Base-by-base conservation (phyloP, 2,113 vertebrate genomes). In the Oryzias curvinotus region DNA sequence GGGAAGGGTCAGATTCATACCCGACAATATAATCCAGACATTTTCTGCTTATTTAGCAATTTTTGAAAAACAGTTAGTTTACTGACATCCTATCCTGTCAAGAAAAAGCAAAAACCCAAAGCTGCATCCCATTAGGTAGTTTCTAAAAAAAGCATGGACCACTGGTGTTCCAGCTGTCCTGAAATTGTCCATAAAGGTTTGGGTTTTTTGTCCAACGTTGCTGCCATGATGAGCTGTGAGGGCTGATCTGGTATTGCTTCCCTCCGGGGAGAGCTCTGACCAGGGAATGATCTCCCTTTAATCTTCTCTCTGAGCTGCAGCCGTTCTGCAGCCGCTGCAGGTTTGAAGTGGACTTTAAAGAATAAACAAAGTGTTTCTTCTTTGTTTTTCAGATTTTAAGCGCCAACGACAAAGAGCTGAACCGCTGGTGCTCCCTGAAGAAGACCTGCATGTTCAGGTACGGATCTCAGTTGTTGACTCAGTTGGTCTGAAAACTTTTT, bases 391-490 rank as follows among this genome's bases (percentile, higher is more conserved):
- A 97, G 95, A 91, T 97, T 79, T 82, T 97, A 13, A 70, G 54
- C 0, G 93, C 95, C 0, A 85, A 95, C 0, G 95, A 97, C 73
- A 93, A 91, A 61, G 95, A 97, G 41, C 87, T 97, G 77, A 97
- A 97, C 81, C 86, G 83, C 3, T 97, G 95, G 95, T 94, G 92
- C 56, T 95, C 95, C 10, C 86, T 97, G 73, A 94, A 87, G 87
- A 97, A 95, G 86, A 94, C 94, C 7, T 97, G 95, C 91, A 96
- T 96, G 94, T 96, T 92, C 87, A 93, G 95, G 95, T 96, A 85
- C 17, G 5, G 17, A 12, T 10, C 23, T 26, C 0, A 48, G 1
- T 0, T 3, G 14, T 52, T 0, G 1, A 0, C 0, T 5, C 36
- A 43, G 14, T 25, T 41, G 4, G 8, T 42, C 26, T 21, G 19